Base-by-base conservation (phyloP, 1,140 invertebrate species). In the Stegodyphus dumicola region DNA sequence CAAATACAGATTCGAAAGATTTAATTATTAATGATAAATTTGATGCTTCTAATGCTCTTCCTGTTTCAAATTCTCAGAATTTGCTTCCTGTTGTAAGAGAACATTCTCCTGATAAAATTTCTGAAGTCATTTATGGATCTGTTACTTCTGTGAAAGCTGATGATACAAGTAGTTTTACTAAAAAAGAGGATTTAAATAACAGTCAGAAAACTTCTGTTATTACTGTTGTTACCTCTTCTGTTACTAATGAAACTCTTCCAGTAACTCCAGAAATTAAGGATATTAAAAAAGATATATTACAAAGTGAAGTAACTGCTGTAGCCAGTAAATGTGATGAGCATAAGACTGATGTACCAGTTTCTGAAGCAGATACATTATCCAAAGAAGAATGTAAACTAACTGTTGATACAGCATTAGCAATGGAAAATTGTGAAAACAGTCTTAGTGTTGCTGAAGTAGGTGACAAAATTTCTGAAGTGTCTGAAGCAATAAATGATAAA, bases 1-100 rank as follows among this genome's bases (percentile, higher is more conserved):
- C 81, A 13, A 85, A 85, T 49, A 69, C 56, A 17, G 78, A 81
- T 48, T 64, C 15, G 2, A 81, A 81, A 64, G 78, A 78, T 78
- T 18, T 69, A 6, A 51, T 78, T n/a, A 69, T 33, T 48, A 53
- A 15, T 69, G 77, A 69, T 5, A 71, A 65, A 64, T 67, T 7
- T 67, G 65, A 67, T 67, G 11, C 17, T 67, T 13, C 65, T 5
- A 60, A 60, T 60, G 56, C 56, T 60, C 1, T 60, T 9, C 56
- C 56, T 5, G 2, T 9, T 60, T 15, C 56, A 60, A 60, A 33
- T 33, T 3, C 33, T 33, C 33, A 33, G 33, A 33, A 33, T 33
- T 33, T 33, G 33, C 33, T 33, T 33, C 33, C 33, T 33, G 33
- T 33, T 33, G 33, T 33, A 3, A 33, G 33, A 33, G 33, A 33